Base-by-base conservation (phyloP, 1,140 invertebrate genomes). In the Phocides pigmalion region DNA sequence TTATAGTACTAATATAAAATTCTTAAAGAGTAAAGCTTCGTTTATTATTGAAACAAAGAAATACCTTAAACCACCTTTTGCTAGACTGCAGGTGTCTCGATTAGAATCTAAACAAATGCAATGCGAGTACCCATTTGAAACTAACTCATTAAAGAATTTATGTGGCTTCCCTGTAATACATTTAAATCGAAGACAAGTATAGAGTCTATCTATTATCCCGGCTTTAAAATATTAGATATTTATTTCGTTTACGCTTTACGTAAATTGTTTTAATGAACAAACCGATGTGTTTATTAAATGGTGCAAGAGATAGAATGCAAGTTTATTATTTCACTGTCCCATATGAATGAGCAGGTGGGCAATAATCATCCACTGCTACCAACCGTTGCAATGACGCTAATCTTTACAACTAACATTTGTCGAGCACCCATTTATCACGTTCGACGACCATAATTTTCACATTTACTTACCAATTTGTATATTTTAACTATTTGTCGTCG, bases 401-500 rank as follows among this genome's bases (percentile, higher is more conserved):
- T 77, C 72, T 64, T 73, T 50, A 66, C 64, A 59, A 64, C 72
- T 72, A 76, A 78, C 71, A 70, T 64, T 64, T 44, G 65, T 79
- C 74, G 56, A 51, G 66, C 68, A 58, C 16, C 67, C 63, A 70
- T 84, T 78, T 54, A 74, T 87, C 84, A 84, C 66, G 73, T 72
- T 85, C 73, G 81, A 80, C 68, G 46, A 68, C 66, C 68, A 71
- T 80, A 84, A 87, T 82, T 84, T 76, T 66, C 81, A 71, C 79
- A 51, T 82, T 81, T 64, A 79, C 64, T 64, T 67, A 72, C 70
- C 74, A 85, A 83, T 87, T 89, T 78, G 67, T 68, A 80, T 78
- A 81, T 82, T 84, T 87, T 78, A 76, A 67, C 72, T 76, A 83
- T 85, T 86, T 82, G 80, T 87, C 81, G 87, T 79, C 68, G 70